A percentile compares a stretch with the other conserved stretches of the same genome.
Conservation (phyloP, 2,888 invertebrate genomes). For the Euclidia mi region DNA sequence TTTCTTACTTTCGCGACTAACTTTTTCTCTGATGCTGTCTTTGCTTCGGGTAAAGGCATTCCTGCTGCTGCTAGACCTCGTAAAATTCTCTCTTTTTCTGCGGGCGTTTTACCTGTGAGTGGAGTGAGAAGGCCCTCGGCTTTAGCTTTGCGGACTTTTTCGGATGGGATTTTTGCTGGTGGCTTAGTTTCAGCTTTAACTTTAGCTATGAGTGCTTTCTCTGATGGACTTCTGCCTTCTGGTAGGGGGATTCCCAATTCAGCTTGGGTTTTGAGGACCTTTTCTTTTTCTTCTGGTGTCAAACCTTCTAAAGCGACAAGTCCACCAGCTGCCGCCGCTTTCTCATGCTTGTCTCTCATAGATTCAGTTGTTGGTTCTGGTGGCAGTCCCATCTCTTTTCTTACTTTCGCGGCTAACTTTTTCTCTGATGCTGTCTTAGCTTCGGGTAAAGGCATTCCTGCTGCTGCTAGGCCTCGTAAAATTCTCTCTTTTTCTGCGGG, state of each 20-base stretch:
- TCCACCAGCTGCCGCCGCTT: constrained; percentile 23
- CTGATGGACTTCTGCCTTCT: constrained; percentile 23
- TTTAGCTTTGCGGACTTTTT: constrained; percentile 30
- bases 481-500: constrained; percentile 47
- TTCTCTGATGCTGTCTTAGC: constrained; percentile 55
- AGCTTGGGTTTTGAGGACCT: constrained; percentile 27
- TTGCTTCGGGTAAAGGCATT: constrained; percentile 55
- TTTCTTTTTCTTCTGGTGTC: constrained; percentile 28
- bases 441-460: constrained; percentile 56
- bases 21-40: constrained; percentile 50
- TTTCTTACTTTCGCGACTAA: constrained; percentile 16
- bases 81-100: constrained; percentile 51
- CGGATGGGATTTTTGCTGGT: constrained; percentile 45
- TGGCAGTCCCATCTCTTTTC: constrained; percentile 23
- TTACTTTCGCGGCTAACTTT: constrained; percentile 16
- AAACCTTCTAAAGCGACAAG: constrained; percentile 25
- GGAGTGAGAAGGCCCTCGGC: constrained; percentile 51
- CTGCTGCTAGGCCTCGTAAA: constrained; percentile 38
- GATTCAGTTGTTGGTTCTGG: constrained; percentile 22
- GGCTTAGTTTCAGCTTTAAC: constrained; percentile 18
- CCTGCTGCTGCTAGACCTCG: constrained; percentile 42
- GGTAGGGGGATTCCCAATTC: constrained; percentile 36
- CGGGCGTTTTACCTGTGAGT: constrained; percentile 49
- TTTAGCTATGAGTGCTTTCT: constrained; percentile 4
- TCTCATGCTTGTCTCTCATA: constrained; percentile 29